A percentile compares a stretch with the other conserved stretches of the same genome.
Evolutionary conservation across 1,140 invertebrate genomes (phyloP).

Genomic region (Panonychus citri): DNA sequence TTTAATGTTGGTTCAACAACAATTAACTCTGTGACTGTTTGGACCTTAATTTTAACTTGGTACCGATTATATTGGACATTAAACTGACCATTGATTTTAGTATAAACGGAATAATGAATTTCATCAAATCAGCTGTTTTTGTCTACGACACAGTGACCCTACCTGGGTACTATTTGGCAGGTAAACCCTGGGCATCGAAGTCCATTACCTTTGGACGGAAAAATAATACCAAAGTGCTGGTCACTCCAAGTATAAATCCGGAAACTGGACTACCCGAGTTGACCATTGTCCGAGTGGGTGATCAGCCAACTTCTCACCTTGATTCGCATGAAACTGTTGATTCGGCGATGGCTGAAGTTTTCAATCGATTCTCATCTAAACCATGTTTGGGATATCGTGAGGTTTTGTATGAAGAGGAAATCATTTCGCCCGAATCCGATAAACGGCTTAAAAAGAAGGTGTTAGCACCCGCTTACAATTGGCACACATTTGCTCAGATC

Average conservation of each 20-base stretch:
- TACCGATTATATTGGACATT: no score
- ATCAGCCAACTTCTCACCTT: not conserved
- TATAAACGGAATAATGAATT: not conserved
- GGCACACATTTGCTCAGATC: slow-evolving; percentile 60
- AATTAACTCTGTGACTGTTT: no score
- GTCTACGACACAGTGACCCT: slow-evolving; percentile 69
- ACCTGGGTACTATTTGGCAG: slow-evolving; percentile 59
- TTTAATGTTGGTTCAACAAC: no score
- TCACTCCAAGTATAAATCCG: not conserved
- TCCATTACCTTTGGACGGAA: not conserved
- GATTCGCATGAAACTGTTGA: not conserved
- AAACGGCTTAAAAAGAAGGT: slow-evolving; percentile 50
- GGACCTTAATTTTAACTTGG: no score
- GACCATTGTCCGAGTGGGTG: not conserved
- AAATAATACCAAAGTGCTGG: no score
- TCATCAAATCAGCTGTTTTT: slow-evolving; percentile 22
- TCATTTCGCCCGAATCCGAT: slow-evolving; percentile 64
- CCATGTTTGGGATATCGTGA: slow-evolving; percentile 1
- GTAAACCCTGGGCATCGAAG: slow-evolving; percentile 48
- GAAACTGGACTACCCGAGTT: not conserved
- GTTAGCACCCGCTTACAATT: slow-evolving; percentile 54
- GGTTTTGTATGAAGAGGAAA: slow-evolving; percentile 31
- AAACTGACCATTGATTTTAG: no score
- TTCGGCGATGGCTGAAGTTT: not conserved
- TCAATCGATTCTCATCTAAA: slow-evolving; percentile 12